phyloP scores from a whole-genome alignment of 2,113 vertebrate genomes.

The Upupa epops region DNA sequence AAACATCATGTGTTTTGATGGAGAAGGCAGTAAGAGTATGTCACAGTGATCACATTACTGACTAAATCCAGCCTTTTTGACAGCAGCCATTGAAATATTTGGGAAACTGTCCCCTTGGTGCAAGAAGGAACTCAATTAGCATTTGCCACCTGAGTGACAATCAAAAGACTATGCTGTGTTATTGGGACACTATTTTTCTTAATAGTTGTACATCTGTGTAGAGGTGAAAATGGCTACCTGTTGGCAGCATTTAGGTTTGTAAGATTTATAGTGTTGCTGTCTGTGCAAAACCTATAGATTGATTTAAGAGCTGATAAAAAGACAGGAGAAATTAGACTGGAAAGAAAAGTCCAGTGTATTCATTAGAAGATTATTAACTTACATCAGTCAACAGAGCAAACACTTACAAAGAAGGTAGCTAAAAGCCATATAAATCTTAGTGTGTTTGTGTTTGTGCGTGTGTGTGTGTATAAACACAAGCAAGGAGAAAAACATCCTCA shows the following conservation, averaged over 20 bases:
- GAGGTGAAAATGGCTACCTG: neutral
- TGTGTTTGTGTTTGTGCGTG: neutral
- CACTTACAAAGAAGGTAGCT: neutral
- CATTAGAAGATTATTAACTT: neutral
- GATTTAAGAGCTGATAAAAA: neutral
- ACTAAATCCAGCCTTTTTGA: neutral
- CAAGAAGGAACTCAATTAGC: neutral
- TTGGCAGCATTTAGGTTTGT: neutral
- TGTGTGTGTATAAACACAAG: neutral
- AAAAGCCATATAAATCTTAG: neutral
- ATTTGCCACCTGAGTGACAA: neutral
- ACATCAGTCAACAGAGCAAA: neutral
- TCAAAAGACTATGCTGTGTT: neutral
- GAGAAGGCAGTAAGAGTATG: neutral
- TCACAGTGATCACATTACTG: neutral
- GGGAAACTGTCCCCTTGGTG: neutral
- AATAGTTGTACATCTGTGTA: neutral
- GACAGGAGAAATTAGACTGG: neutral
- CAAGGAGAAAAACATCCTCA: neutral
- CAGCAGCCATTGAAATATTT: neutral
- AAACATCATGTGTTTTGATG: neutral
- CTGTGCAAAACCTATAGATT: neutral
- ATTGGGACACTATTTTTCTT: neutral
- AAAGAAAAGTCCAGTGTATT: neutral
- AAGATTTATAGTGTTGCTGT: neutral